Evolutionary conservation across 2,797 vertebrate species (phyloP).

Genomic region (Trachops cirrhosus): DNA sequence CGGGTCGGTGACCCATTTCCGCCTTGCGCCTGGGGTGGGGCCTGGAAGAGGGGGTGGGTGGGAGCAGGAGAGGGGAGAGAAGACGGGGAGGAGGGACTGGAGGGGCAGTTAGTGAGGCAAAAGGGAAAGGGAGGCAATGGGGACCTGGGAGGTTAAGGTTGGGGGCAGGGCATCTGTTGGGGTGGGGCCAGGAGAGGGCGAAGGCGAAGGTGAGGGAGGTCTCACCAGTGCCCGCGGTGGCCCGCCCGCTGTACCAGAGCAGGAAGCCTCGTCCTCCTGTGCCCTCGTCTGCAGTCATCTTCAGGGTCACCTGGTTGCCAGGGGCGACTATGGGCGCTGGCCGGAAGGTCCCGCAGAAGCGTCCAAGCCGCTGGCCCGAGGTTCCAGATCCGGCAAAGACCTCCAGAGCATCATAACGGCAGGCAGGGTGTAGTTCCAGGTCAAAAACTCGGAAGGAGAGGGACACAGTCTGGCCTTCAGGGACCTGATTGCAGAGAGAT

Average conservation of each 20-base stretch:
- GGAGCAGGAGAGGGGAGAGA: constrained; percentile 51
- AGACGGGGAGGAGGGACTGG: constrained; percentile 72
- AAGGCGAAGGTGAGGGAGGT: neutral
- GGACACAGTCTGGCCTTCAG: constrained; percentile 88
- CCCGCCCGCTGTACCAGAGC: constrained; percentile 86
- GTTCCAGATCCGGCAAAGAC: constrained; percentile 87
- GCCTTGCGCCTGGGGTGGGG: constrained; percentile 74
- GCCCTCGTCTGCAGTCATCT: constrained; percentile 88
- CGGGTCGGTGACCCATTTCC: constrained; percentile 74
- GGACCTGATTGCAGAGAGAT: constrained; percentile 83
- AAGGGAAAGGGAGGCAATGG: constrained; percentile 13
- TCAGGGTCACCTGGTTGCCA: constrained; percentile 89
- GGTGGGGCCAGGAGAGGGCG: constrained; percentile 31
- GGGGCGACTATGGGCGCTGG: constrained; percentile 90
- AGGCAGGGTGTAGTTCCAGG: constrained; percentile 90
- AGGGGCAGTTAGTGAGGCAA: constrained; percentile 71
- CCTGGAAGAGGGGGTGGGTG: constrained; percentile 68
- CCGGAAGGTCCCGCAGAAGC: constrained; percentile 93
- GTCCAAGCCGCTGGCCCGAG: constrained; percentile 88
- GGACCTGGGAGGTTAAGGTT: constrained; percentile 46
- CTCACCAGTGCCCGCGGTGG: constrained; percentile 86
- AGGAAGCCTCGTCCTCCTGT: constrained; percentile 89
- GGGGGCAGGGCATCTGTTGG: constrained; percentile 39
- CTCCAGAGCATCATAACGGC: constrained; percentile 91
- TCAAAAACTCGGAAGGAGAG: constrained; percentile 92